These are phyloP conservation scores for Ceuthmochares aereus DNA, from an alignment of 2,113 vertebrate species.

Conservation along the genomic window DNA sequence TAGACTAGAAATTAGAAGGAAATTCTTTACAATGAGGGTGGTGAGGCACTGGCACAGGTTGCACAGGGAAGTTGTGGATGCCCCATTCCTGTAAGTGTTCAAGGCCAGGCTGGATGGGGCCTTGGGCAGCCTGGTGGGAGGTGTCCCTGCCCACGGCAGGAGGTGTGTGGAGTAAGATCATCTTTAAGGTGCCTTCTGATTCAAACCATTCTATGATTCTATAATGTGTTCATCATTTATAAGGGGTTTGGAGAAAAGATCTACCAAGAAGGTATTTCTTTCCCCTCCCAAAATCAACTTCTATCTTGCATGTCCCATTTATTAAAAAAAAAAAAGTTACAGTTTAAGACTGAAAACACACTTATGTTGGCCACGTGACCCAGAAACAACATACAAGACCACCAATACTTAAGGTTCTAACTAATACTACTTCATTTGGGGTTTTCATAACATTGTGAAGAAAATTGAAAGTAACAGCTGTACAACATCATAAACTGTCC, in stretches of 20 bases:
- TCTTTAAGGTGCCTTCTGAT: no score
- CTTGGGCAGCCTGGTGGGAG: no score
- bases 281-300: neutral
- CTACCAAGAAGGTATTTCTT: neutral
- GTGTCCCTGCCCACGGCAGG: no score
- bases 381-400: neutral
- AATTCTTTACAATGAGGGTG: no score
- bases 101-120: no score
- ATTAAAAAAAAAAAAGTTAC: neutral
- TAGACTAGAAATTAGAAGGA: no score
- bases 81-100: no score
- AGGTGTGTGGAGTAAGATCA: no score
- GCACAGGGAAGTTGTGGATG: no score
- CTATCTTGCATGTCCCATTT: neutral
- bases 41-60: no score
- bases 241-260: neutral
- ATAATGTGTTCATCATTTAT: neutral
- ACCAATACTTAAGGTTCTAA: neutral
- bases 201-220: no score
- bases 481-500: neutral
- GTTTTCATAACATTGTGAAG: neutral
- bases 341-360: neutral
- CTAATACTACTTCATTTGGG: neutral
- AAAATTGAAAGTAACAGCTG: neutral
- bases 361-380: neutral